Conservation (phyloP, 1,140 invertebrate genomes). For the Pseudoatta argentina region DNA sequence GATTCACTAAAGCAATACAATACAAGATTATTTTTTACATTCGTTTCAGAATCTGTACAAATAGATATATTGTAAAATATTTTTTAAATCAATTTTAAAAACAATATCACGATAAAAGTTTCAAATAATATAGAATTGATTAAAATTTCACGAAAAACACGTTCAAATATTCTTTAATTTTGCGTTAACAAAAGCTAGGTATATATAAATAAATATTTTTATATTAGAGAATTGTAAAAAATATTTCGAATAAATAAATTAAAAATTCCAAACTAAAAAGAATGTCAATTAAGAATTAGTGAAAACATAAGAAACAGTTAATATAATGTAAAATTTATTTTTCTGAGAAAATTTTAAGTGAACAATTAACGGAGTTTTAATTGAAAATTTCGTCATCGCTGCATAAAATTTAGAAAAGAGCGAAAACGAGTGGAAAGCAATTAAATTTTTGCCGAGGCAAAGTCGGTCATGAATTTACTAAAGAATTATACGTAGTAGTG, state of each 20-base stretch:
- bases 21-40: not conserved
- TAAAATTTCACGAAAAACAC: not conserved
- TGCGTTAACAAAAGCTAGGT: not conserved
- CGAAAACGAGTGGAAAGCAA: constrained; percentile 29
- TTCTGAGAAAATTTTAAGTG: not conserved
- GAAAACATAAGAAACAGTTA: constrained; percentile 2
- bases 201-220: not conserved
- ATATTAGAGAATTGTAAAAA: not conserved
- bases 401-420: constrained; percentile 11
- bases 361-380: constrained; percentile 30
- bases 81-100: not conserved
- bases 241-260: constrained; percentile 2
- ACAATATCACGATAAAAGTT: constrained; percentile 10
- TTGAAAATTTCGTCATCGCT: not conserved
- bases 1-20: not conserved
- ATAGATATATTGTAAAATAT: not conserved
- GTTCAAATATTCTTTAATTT: not conserved
- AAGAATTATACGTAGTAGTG: constrained; percentile 6
- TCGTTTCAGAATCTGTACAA: not conserved
- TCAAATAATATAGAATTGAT: constrained; percentile 5
- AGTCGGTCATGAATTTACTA: constrained; percentile 14
- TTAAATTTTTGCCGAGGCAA: constrained; percentile 21
- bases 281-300: constrained; percentile 12
- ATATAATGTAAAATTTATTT: not conserved
- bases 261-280: not conserved